phyloP scores from a whole-genome alignment of 2,888 invertebrate genomes.

The Cybosia mesomella region DNA sequence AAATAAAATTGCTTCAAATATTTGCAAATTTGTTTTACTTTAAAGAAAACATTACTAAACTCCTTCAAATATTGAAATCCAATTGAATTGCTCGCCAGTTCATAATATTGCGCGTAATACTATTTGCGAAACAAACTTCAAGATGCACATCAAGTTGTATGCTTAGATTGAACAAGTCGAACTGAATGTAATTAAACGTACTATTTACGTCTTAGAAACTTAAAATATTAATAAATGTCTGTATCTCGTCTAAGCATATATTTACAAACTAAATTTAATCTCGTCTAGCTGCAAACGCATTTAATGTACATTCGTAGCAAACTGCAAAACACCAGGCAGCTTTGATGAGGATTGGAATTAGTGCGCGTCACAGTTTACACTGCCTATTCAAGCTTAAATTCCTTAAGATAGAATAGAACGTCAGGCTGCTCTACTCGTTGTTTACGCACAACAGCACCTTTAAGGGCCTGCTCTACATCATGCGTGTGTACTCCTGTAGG shows the following conservation, averaged over 20 bases:
- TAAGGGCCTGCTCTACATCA: too few relatives aligned
- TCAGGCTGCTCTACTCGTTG: too few relatives aligned
- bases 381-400: too few relatives aligned
- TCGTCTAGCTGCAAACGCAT: neutral
- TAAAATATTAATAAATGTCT: neutral
- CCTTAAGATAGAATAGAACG: too few relatives aligned
- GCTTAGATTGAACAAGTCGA: conserved; percentile 10
- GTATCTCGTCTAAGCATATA: neutral
- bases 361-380: too few relatives aligned
- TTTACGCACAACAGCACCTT: too few relatives aligned
- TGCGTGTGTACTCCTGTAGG: too few relatives aligned
- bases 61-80: conserved; percentile 6
- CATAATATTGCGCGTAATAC: conserved; percentile 4
- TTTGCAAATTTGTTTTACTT: neutral
- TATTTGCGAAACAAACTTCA: conserved; percentile 14
- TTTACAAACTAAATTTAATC: neutral
- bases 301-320: neutral
- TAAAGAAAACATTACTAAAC: neutral
- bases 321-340: too few relatives aligned
- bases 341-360: too few relatives aligned
- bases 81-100: conserved; percentile 11
- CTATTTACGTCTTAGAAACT: neutral
- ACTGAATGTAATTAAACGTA: conserved; percentile 1
- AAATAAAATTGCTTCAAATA: neutral
- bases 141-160: conserved; percentile 4